Base-by-base conservation (phyloP, 1,140 invertebrate genomes). In the Pogonomyrmex barbatus region DNA sequence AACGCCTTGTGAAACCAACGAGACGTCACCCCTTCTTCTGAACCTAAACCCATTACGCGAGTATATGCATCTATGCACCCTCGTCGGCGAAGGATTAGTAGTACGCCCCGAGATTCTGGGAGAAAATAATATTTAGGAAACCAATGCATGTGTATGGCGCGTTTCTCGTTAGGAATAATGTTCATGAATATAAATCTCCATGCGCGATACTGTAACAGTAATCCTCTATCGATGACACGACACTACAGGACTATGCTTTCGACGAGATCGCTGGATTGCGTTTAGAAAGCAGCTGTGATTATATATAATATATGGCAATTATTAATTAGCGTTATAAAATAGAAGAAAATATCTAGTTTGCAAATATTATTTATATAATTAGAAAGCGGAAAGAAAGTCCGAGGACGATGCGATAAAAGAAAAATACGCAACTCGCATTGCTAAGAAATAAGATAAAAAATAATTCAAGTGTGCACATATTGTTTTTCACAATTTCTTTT, bases 111-210 rank as follows among this genome's bases (percentile, higher is more conserved):
- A 89, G 78, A 90, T 85, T 83, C 86, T 14, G 39, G 45, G 67
- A 65, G 77, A 71, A 83, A 81, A 90, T 87, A 90, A 86, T 87
- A 90, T 90, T 90, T 82, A 82, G 81, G 60, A 76, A 81, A 81
- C 33, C 6, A 52, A 10, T 1, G 47, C 42, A 4, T 83, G 54
- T 47, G 36, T 54, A 6, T n/a, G 8, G 60, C 30, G 36, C 24
- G 24, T 24, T 63, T 63, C 52, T 62, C 81, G 79, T 83, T 83
- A 83, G 68, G 33, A 33, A n/a, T 68, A 75, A 83, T 17, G 54
- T 42, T 75, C 68, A 71, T 87, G 86, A 90, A 89, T 90, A 85
- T 87, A 90, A 81, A 90, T 89, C 67, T 77, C 67, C 52, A 50
- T 83, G 78, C 24, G 42, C 60, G 62, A 82, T 75, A 42, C 68